Evolutionary conservation across 1,140 invertebrate genomes (phyloP), one percentile per base, ranked within the genome.

Genomic region (Pachyrhynchus sulphureomaculatus): DNA sequence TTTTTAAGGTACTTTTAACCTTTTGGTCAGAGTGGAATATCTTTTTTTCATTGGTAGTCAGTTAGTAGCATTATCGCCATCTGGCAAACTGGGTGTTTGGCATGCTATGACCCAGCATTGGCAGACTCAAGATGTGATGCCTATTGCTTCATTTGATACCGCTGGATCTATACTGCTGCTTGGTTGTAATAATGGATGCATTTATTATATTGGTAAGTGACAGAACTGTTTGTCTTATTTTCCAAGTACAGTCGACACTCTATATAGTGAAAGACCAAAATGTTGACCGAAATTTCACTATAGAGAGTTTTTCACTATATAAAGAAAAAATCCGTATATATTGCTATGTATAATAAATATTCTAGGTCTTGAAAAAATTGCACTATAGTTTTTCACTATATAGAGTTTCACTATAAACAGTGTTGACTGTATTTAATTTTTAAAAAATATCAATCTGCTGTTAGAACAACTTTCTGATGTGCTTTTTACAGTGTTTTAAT

Each of bases 41-140:
- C 80, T 99, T 37, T 94, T 99, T 74, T 99, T 98, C 74, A 98
- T 99, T 78, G 95, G 96, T 10, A 95, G 91, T 67, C 96, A 99
- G 73, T 78, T 99, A 29, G 96, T 99, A 10, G 96, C 95, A 2
- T 80, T 99, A 13, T 96, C 94, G 33, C 85, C 90, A 2, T 88
- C 88, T 17, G 96, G 96, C n/a, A 98, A 98, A 81, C 94, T 98
- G 59, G 96, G 96, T 5, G 95, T 99, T 13, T 99, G 95, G 95
- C 95, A 99, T 79, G 92, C 95, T 0, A 97, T 96, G 88, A 97
- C 95, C 0, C 95, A 97, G 69, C 94, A 98, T 77, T 98, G 96
- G 94, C 90, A 97, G 81, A 95, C 95, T 39, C 95, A 96, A 78
- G 94, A 98, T 79, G 90, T 98, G 20, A 88, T 95, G 32, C 90